Percentiles rank a stretch among this genome's conserved stretches.
These are phyloP conservation scores for Cirrhinus molitorella DNA, from an alignment of 2,797 vertebrate genomes.

Conservation along the genomic window DNA sequence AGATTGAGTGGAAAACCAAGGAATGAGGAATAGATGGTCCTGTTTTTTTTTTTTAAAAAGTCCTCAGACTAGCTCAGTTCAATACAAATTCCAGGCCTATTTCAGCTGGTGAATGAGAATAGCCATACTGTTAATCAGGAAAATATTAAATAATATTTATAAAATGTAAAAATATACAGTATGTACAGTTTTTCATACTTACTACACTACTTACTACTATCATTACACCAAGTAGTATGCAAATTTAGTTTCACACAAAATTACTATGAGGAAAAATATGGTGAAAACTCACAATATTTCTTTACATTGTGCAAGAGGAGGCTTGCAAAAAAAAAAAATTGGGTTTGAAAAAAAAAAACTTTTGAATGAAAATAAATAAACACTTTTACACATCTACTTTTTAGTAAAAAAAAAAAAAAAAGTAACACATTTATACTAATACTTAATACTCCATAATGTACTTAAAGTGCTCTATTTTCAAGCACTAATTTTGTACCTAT, in stretches of 20 bases:
- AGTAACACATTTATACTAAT: too few relatives aligned
- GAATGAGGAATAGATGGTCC: constrained; percentile 7
- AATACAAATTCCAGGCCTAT: not conserved
- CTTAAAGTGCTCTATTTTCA: too few relatives aligned
- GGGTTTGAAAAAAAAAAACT: too few relatives aligned
- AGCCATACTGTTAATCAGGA: not conserved
- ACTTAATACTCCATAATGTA: too few relatives aligned
- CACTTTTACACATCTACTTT: too few relatives aligned
- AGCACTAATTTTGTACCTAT: too few relatives aligned
- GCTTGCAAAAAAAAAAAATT: too few relatives aligned
- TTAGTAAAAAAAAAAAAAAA: not conserved
- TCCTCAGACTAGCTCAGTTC: not conserved
- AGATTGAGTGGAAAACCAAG: constrained; percentile 38
- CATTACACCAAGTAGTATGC: not conserved
- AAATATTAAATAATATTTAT: not conserved
- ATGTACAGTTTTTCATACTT: not conserved
- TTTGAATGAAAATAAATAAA: too few relatives aligned
- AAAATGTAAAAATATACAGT: not conserved
- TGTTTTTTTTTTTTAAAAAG: not conserved
- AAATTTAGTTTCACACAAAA: not conserved
- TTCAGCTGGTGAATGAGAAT: not conserved
- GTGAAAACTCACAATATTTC: not conserved
- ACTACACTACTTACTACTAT: not conserved
- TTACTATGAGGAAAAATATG: not conserved
- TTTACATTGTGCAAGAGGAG: not conserved